These are phyloP conservation scores for Leptopilina drosophilae DNA, from an alignment of 2,888 invertebrate species.

Conservation along the genomic window DNA sequence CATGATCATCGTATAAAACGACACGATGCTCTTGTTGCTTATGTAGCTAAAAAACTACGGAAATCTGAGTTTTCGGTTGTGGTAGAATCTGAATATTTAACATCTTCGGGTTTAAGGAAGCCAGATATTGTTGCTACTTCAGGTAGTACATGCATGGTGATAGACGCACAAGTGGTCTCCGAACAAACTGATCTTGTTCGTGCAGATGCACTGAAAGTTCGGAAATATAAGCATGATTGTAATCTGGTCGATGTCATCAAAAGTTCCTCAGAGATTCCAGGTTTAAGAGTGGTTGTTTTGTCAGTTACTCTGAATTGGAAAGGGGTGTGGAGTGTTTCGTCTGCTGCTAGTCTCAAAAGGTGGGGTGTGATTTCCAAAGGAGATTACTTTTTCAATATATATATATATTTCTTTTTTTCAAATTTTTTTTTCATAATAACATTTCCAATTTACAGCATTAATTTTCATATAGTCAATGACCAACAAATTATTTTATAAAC, in stretches of 20 bases:
- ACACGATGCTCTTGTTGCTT: too few relatives aligned
- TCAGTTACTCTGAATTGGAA: background rate
- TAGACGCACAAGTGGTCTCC: slow-evolving; percentile 48
- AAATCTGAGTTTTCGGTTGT: background rate
- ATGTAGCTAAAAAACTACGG: background rate
- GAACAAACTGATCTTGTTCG: slow-evolving; percentile 59
- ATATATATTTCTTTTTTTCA: too few relatives aligned
- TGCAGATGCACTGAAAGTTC: background rate
- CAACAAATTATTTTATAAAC: too few relatives aligned
- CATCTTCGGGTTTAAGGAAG: background rate
- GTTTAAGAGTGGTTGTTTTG: too few relatives aligned
- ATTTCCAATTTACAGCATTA: too few relatives aligned
- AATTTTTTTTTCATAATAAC: too few relatives aligned
- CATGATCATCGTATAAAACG: background rate
- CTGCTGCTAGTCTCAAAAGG: background rate
- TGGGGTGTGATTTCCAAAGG: slow-evolving; percentile 49
- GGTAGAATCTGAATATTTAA: background rate
- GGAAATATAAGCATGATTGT: background rate
- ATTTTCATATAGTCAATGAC: too few relatives aligned
- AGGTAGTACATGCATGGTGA: background rate
- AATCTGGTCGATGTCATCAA: background rate
- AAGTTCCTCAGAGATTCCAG: background rate
- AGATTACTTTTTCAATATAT: too few relatives aligned
- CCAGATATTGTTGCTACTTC: slow-evolving; percentile 5
- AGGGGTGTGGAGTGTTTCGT: slow-evolving; percentile 4